phyloP scores from a whole-genome alignment of 1,140 invertebrate species.

The Diabrotica undecimpunctata region DNA sequence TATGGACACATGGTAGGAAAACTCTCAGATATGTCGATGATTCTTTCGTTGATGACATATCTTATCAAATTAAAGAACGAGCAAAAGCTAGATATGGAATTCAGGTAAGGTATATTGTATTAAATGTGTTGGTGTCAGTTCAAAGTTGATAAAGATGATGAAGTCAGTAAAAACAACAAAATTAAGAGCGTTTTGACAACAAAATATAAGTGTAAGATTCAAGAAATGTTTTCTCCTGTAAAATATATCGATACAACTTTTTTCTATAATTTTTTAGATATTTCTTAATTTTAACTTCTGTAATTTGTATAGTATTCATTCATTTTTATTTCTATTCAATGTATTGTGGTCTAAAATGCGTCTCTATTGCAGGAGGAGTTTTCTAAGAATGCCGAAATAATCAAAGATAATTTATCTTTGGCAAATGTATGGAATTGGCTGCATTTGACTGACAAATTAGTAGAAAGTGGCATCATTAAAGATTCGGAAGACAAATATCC shows the following conservation, averaged over 20 bases:
- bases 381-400: constrained; percentile 63
- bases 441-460: constrained; percentile 64
- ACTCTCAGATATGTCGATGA: constrained; percentile 55
- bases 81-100: constrained; percentile 76
- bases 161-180: too few species aligned
- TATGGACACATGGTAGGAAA: constrained; percentile 71
- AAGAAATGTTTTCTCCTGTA: too few species aligned
- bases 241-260: too few species aligned
- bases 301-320: too few species aligned
- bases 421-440: constrained; percentile 74
- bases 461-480: constrained; percentile 59
- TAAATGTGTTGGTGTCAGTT: background rate
- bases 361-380: constrained; percentile 51
- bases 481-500: constrained; percentile 62
- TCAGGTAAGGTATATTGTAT: constrained; percentile 51
- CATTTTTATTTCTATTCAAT: too few species aligned
- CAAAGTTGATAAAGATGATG: too few species aligned
- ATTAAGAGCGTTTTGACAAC: too few species aligned
- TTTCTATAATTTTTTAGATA: too few species aligned
- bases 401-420: constrained; percentile 59
- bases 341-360: too few species aligned
- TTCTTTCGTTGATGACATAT: constrained; percentile 63
- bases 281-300: too few species aligned
- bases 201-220: too few species aligned
- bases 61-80: constrained; percentile 66